These are phyloP conservation scores for Glyphotaelius pellucidus DNA, from an alignment of 2,888 invertebrate genomes.

Conservation along the genomic window DNA sequence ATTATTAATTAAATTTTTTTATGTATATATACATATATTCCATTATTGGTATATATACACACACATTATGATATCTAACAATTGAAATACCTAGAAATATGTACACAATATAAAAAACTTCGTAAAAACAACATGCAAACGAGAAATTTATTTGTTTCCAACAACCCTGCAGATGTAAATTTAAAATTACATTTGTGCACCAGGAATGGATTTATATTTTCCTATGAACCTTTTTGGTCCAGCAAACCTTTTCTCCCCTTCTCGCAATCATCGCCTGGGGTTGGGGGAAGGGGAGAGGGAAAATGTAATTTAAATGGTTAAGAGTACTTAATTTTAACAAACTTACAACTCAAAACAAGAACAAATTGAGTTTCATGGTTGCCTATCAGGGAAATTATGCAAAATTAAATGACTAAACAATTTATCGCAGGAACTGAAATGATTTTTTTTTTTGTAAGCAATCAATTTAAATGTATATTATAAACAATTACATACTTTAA, in stretches of 20 bases:
- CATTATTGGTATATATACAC: too few relatives aligned
- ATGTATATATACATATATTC: too few relatives aligned
- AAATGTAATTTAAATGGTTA: slow-evolving; percentile 37
- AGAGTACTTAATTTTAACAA: slow-evolving; percentile 43
- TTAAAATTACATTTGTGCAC: slow-evolving; percentile 44
- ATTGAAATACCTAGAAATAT: too few relatives aligned
- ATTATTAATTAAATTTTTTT: too few relatives aligned
- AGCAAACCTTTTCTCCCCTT: slow-evolving; percentile 10
- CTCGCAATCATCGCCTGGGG: slow-evolving; percentile 23
- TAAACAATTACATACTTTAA: neutral
- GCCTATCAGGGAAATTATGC: slow-evolving; percentile 32
- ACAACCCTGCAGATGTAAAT: neutral
- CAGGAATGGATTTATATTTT: slow-evolving; percentile 49
- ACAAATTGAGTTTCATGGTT: slow-evolving; percentile 39
- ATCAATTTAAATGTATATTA: neutral
- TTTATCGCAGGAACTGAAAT: slow-evolving; percentile 8
- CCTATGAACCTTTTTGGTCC: neutral
- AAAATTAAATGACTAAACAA: slow-evolving; percentile 32
- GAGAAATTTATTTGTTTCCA: neutral
- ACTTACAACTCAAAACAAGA: slow-evolving; percentile 40
- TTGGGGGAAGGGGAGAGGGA: neutral
- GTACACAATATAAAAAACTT: neutral
- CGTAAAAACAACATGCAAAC: neutral
- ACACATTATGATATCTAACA: too few relatives aligned
- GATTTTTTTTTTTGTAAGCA: neutral